Conservation (phyloP, 2,797 vertebrate genomes). For the Streptopelia turtur region DNA sequence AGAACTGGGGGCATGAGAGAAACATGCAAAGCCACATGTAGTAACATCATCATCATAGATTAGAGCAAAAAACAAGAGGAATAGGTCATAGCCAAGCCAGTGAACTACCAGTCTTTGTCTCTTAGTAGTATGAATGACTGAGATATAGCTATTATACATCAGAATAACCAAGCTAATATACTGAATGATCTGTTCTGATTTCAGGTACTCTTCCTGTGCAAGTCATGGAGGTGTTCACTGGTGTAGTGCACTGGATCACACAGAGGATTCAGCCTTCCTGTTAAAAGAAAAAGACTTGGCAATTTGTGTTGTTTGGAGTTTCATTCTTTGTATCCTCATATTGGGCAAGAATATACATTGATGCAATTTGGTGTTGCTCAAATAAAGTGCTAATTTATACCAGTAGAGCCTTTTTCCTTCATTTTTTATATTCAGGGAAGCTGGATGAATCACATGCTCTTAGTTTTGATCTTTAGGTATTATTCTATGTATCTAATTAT, state of each 20-base stretch:
- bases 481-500: not conserved
- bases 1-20: not conserved
- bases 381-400: not conserved
- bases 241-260: not conserved
- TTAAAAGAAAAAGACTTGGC: not conserved
- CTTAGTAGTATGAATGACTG: not conserved
- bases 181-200: not conserved
- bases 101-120: not conserved
- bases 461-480: not conserved
- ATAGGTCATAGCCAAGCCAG: not conserved
- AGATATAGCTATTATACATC: not conserved
- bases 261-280: not conserved
- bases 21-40: not conserved
- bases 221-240: not conserved
- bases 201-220: not conserved
- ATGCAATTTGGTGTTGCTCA: not conserved
- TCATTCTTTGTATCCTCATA: not conserved
- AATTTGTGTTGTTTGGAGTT: not conserved
- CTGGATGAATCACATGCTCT: not conserved
- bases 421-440: not conserved
- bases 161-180: not conserved
- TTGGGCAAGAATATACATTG: accelerated
- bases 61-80: not conserved
- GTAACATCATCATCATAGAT: not conserved
- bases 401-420: not conserved